phyloP scores from a whole-genome alignment of 2,113 vertebrate genomes.

The Rhinichthys klamathensis region DNA sequence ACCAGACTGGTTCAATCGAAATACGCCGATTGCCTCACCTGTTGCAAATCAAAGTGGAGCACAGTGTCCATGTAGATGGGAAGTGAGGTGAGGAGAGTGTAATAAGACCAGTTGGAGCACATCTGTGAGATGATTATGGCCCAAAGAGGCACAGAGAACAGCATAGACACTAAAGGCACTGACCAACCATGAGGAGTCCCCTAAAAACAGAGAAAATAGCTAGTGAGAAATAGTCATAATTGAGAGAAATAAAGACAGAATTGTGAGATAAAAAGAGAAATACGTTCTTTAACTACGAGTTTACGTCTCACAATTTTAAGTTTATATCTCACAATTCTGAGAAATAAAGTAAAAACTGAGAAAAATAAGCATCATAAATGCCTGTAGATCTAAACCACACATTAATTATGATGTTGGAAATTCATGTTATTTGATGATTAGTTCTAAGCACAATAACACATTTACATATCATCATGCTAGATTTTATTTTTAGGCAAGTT shows the following conservation, averaged over 20 bases:
- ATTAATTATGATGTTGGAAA: background rate
- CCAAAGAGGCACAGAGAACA: constrained; percentile 79
- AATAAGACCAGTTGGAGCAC: constrained; percentile 79
- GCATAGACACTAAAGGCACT: constrained; percentile 75
- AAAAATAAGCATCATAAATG: background rate
- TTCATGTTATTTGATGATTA: background rate
- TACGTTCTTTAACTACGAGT: no score
- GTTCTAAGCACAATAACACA: background rate
- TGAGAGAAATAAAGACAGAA: no score
- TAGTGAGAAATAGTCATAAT: background rate
- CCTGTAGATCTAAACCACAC: background rate
- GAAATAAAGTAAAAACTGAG: no score
- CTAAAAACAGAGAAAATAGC: constrained; percentile 58
- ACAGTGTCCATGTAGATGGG: constrained; percentile 81
- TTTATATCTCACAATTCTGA: no score
- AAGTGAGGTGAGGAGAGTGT: constrained; percentile 74
- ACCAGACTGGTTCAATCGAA: background rate
- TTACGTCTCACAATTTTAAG: no score
- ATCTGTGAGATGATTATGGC: constrained; percentile 76
- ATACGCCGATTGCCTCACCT: constrained; percentile 62
- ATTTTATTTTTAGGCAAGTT: no score
- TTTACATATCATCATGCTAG: no score
- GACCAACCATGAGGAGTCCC: constrained; percentile 71
- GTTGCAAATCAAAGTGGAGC: constrained; percentile 78
- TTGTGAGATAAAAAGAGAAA: no score